Evolutionary conservation across 2,113 vertebrate species (phyloP), one percentile per base, ranked within the genome.

Genomic region (Mesocricetus auratus): DNA sequence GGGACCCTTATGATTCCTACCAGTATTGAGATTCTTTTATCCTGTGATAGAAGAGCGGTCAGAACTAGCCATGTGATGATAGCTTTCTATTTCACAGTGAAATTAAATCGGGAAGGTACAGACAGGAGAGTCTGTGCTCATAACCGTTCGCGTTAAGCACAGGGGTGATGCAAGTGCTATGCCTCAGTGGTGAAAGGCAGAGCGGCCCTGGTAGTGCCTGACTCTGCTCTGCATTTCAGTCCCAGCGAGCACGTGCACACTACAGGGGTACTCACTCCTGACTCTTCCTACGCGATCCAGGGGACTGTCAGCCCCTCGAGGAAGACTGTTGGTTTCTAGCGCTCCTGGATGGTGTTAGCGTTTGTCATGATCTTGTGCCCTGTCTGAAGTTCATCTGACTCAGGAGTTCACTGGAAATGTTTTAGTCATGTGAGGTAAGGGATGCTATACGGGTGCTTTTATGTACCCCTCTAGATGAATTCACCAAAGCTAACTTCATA

Each of bases 81-180:
- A 58, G 56, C 90, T 96, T 92, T 95, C 60, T 58, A 71, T 90
- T 86, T 53, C 58, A 90, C 71, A 69, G 33, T 78, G 74, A 82
- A 91, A 87, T 94, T 69, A 71, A 71, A 66, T 45, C 5, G 68
- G 88, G n/a, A 42, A 42, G 47, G 50, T 53, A 64, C 87, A 58
- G 81, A 85, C 62, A 13, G 13, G 39, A 42, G 50, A n/a, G 11
- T 22, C 36, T n/a, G 60, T 62, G 53, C 78, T 78, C 71, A 17
- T 22, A 42, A 24, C 16, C 9, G 3, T 71, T 90, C 33, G 3
- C 36, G 1, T 77, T 45, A 45, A 64, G 60, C 29, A 2, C 29
- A 0, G 13, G 7, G 39, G n/a, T 53, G 33, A 58, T 29, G 19
- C 62, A 79, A 4, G 53, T 68, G 47, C 36, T 24, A 4, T 71